Percentiles rank a stretch among this genome's conserved stretches.
These are phyloP conservation scores for Spisula subtruncata DNA, from an alignment of 2,888 invertebrate species.

Conservation along the genomic window DNA sequence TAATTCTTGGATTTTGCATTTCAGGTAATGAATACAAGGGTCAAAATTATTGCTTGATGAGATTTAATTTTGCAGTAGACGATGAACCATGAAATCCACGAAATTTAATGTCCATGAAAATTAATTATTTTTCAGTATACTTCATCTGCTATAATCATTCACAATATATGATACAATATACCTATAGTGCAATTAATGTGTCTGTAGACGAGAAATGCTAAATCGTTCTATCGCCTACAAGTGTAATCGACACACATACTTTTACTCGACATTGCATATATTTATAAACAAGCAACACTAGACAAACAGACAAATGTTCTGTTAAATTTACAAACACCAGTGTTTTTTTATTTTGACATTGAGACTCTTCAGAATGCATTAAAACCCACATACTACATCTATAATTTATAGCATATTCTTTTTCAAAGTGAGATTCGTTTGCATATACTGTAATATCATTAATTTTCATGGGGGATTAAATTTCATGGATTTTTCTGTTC, in stretches of 20 bases:
- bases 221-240: not conserved
- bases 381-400: not conserved
- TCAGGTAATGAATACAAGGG: too few species aligned
- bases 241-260: not conserved
- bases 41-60: too few species aligned
- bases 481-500: too few species aligned
- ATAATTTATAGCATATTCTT: not conserved
- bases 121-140: too few species aligned
- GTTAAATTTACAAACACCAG: not conserved
- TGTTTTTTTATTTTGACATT: not conserved
- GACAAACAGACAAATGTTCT: not conserved
- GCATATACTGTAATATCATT: too few species aligned
- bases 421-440: not conserved
- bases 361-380: not conserved
- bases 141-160: not conserved
- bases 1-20: too few species aligned
- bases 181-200: not conserved
- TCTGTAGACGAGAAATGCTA: not conserved
- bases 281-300: not conserved
- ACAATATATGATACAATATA: too few species aligned
- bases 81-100: too few species aligned
- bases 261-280: not conserved
- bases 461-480: too few species aligned
- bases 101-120: too few species aligned
- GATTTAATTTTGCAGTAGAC: too few species aligned